Evolutionary conservation across 92 coral and sea anemone species (phyloP), one percentile per base, ranked within the genome.

Genomic region (Chrysogorgia sp.): DNA sequence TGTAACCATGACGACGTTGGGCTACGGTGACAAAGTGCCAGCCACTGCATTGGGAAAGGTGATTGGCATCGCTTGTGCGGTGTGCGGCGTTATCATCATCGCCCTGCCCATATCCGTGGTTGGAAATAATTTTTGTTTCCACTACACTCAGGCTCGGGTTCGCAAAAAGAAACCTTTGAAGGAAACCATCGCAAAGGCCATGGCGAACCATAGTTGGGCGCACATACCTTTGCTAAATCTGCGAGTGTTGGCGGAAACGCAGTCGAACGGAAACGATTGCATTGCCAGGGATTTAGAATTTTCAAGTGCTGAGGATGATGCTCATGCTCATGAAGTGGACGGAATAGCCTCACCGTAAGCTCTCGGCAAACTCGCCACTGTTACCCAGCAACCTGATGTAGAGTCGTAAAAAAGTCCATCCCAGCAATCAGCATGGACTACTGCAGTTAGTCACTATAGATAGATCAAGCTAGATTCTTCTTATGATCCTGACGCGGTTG

Each of bases 91-190:
- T 24, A 88, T 94, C 52, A 92, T 92, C 22, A 90, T 94, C 53
- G 98, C 98, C 40, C 97, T 94, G 60, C 98, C 98, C 32, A 93
- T 94, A 10, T 92, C 98, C 12, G 98, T 94, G 45, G 87, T 94
- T 43, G 98, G 97, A 56, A 92, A 92, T 69, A 94, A 92, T 79
- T 94, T 94, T 56, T 91, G 90, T 14, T 92, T 89, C 50, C 90
- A 88, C 81, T 94, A 91, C 83, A 85, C 83, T 75, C 98, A 94
- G 78, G 98, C 98, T 71, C 97, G 97, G 78, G 89, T 92, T 77
- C 97, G 98, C 55, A 89, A 89, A 0, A 96, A 94, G 71, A 96
- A 91, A 79, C 98, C 98, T 1, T 71, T 47, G 33, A 71, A 71
- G n/a, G 77, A 71, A 29, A 71, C 63, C 13, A 71, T 71, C 15